These are phyloP conservation scores for Melanotaenia nigrans DNA, from an alignment of 2,797 vertebrate genomes.

Conservation along the genomic window DNA sequence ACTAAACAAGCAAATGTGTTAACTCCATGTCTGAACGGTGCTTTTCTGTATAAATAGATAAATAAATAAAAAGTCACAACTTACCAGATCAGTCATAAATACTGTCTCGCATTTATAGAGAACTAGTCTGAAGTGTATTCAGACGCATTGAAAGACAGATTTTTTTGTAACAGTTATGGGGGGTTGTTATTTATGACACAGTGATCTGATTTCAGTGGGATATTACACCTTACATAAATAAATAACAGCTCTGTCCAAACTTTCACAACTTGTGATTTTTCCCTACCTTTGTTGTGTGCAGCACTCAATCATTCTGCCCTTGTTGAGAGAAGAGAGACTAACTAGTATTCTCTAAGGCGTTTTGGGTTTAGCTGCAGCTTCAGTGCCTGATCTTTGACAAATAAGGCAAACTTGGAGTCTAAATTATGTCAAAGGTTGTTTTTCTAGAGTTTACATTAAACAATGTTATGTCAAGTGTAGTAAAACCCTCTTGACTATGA, in stretches of 20 bases:
- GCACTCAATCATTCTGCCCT: neutral
- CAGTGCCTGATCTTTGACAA: neutral
- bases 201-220: neutral
- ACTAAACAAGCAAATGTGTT: neutral
- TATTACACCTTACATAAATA: neutral
- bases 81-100: neutral
- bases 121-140: neutral
- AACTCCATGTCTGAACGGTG: neutral
- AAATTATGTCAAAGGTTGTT: neutral
- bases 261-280: neutral
- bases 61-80: neutral
- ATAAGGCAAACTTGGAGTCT: neutral
- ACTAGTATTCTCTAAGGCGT: neutral
- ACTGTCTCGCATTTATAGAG: neutral
- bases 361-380: neutral
- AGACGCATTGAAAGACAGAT: neutral
- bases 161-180: neutral
- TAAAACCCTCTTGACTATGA: neutral
- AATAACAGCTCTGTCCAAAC: neutral
- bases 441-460: neutral
- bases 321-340: neutral
- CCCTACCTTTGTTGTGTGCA: neutral
- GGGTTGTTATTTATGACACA: too few species aligned
- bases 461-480: too few species aligned
- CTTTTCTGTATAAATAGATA: neutral